Percentiles rank a stretch among this genome's conserved stretches.
phyloP scores from a whole-genome alignment of 1,140 invertebrate genomes.

The Tenebrio molitor region DNA sequence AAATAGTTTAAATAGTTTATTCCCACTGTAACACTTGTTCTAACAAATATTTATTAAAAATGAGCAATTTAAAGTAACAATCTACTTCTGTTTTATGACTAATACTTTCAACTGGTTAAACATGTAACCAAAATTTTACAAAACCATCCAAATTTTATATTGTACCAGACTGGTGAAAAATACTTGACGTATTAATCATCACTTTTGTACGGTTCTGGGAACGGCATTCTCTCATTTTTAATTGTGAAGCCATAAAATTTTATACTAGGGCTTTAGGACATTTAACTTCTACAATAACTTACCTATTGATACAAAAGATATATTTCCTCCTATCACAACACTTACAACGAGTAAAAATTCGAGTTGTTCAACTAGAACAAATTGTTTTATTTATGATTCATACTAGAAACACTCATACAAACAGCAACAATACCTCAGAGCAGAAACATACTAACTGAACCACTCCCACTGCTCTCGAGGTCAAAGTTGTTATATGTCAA shows the following conservation, averaged over 20 bases:
- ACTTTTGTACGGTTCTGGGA: no score
- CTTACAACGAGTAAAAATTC: slow-evolving; percentile 5
- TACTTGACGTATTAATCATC: no score
- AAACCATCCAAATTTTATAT: no score
- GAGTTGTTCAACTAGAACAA: neutral
- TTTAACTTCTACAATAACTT: neutral
- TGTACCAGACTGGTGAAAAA: no score
- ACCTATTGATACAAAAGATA: neutral
- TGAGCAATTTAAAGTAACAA: no score
- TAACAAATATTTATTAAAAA: no score
- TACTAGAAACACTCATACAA: neutral
- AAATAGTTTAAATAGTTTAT: no score
- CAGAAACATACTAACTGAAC: slow-evolving; percentile 14
- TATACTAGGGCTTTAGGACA: neutral
- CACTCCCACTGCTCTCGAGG: slow-evolving; percentile 12
- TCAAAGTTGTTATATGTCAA: slow-evolving; percentile 6
- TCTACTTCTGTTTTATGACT: no score
- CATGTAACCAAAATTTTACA: no score
- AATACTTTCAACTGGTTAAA: no score
- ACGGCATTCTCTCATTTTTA: neutral
- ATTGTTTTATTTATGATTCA: slow-evolving; percentile 6
- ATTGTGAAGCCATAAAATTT: neutral
- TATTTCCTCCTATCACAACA: neutral
- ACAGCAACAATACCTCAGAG: neutral
- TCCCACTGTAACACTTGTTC: no score